These are phyloP conservation scores for Lutraria lutraria DNA, from an alignment of 2,888 invertebrate genomes.

Conservation along the genomic window DNA sequence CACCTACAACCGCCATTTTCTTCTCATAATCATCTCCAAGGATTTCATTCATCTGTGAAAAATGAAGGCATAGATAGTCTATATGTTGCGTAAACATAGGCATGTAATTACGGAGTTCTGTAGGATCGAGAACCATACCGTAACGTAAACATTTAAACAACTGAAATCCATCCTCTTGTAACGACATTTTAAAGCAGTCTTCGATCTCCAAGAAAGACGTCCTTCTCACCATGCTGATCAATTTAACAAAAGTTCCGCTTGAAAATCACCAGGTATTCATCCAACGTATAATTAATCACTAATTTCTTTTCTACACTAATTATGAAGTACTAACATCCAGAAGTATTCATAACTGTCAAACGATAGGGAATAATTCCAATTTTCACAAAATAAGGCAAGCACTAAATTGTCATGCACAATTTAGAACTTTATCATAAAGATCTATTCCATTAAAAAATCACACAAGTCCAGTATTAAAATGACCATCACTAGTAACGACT, in stretches of 20 bases:
- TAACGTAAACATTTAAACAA: constrained; percentile 60
- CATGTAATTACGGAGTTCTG: constrained; percentile 67
- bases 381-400: neutral
- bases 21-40: constrained; percentile 82
- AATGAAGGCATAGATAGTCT: constrained; percentile 72
- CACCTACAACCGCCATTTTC: constrained; percentile 84
- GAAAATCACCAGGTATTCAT: neutral
- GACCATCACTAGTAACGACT: neutral
- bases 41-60: constrained; percentile 81
- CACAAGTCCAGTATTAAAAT: neutral
- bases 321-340: neutral
- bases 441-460: neutral
- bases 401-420: neutral
- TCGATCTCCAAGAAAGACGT: constrained; percentile 58
- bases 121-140: constrained; percentile 69
- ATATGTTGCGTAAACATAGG: constrained; percentile 71
- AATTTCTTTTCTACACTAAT: constrained; percentile 3
- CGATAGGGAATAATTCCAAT: neutral
- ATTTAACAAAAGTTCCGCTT: neutral
- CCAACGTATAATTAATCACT: constrained; percentile 1
- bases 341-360: neutral
- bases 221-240: constrained; percentile 35
- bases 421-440: neutral
- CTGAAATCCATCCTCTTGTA: constrained; percentile 61
- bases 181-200: constrained; percentile 62